Conservation (phyloP, 2,888 invertebrate species). For the Dermolepida albohirtum region DNA sequence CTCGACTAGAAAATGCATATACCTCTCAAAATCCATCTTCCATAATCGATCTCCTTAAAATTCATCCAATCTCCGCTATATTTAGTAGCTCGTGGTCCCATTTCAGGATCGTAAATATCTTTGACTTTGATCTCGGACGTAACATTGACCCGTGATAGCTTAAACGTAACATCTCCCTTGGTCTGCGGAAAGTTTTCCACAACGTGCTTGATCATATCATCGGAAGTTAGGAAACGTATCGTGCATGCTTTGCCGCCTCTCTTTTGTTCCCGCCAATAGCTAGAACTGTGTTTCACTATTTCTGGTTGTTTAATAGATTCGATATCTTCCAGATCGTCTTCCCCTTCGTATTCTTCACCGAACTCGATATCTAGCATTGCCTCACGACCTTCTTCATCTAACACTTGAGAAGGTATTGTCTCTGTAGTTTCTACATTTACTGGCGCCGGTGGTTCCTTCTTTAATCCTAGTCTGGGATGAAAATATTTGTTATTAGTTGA, state of each 20-base stretch:
- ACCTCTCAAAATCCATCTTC: conserved; percentile 63
- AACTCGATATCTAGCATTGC: conserved; percentile 5
- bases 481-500: too few relatives aligned
- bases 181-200: conserved; percentile 59
- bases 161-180: conserved; percentile 51
- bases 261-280: conserved; percentile 56
- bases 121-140: conserved; percentile 55
- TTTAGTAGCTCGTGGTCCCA: background rate
- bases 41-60: conserved; percentile 60
- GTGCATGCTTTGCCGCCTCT: conserved; percentile 58
- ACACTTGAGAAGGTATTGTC: background rate
- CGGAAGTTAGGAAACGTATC: conserved; percentile 57
- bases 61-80: conserved; percentile 60
- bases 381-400: conserved; percentile 35
- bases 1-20: background rate
- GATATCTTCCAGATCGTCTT: conserved; percentile 25
- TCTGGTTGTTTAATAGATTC: conserved; percentile 2
- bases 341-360: conserved; percentile 17
- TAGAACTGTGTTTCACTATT: conserved; percentile 44
- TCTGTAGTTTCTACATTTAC: too few relatives aligned
- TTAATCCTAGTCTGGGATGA: background rate
- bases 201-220: conserved; percentile 58
- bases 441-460: background rate
- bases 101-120: conserved; percentile 52
- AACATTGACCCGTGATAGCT: conserved; percentile 54